Conservation (phyloP, 2,113 vertebrate species). For the Gulo gulo region DNA sequence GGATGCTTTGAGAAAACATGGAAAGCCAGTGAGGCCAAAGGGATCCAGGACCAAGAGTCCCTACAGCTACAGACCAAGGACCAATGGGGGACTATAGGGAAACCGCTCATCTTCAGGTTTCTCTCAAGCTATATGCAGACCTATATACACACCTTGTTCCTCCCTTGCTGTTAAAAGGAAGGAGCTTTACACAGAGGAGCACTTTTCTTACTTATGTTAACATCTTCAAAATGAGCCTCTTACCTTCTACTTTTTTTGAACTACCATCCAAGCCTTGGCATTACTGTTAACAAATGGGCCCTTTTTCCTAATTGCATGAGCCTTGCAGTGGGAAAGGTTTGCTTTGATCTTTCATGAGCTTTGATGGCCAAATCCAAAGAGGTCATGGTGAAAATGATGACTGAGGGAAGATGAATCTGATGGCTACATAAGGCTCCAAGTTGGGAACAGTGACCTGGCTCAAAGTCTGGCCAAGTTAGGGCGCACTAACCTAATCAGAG, state of each 20-base stretch:
- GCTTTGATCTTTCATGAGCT: not conserved
- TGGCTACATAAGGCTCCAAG: not conserved
- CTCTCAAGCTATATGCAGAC: not conserved
- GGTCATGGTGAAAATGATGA: not conserved
- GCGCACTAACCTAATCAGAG: not conserved
- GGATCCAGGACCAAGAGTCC: not conserved
- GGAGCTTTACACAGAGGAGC: not conserved
- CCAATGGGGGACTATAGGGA: not conserved
- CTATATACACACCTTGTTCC: not conserved
- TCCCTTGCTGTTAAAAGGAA: not conserved
- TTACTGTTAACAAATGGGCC: not conserved
- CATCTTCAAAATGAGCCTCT: not conserved
- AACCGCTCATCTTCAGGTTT: not conserved
- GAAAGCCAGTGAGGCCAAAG: not conserved
- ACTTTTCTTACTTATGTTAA: not conserved
- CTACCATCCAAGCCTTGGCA: not conserved
- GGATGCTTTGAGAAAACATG: not conserved
- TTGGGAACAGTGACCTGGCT: not conserved
- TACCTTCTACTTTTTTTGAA: not conserved
- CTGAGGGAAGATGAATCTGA: not conserved
- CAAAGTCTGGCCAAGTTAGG: not conserved
- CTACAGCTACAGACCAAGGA: not conserved
- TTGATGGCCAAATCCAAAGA: not conserved
- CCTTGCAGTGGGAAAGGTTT: not conserved
- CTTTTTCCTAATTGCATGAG: not conserved